Conservation (phyloP, 2,113 vertebrate genomes). For the Dromiciops gliroides region DNA sequence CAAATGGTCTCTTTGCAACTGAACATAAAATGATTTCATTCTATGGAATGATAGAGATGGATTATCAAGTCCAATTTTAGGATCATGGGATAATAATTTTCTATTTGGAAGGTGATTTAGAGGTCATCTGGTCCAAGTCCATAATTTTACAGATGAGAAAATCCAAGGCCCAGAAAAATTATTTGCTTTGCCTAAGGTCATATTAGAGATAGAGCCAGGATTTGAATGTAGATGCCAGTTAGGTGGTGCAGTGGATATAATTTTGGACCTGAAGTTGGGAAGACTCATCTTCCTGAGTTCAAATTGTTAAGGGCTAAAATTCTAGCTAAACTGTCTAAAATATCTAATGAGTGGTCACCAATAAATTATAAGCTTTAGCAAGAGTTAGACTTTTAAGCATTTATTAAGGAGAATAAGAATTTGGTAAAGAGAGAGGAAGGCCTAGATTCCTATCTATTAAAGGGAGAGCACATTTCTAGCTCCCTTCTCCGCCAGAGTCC, state of each 20-base stretch:
- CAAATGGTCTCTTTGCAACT: not conserved
- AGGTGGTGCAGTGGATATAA: not conserved
- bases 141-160: not conserved
- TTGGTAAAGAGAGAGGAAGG: no score
- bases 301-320: no score
- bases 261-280: not conserved
- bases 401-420: no score
- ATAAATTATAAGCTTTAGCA: no score
- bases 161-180: not conserved
- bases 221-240: not conserved
- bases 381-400: no score
- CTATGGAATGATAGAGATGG: not conserved
- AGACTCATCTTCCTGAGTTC: not conserved
- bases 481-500: no score
- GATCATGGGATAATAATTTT: not conserved
- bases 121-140: not conserved
- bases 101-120: not conserved
- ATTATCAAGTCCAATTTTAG: not conserved
- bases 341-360: no score
- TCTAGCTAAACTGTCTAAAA: no score
- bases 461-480: no score
- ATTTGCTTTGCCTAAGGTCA: not conserved
- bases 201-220: not conserved
- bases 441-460: no score
- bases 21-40: not conserved